Evolutionary conservation across 2,797 vertebrate genomes (phyloP).

Genomic region (Aselliscus stoliczkanus): DNA sequence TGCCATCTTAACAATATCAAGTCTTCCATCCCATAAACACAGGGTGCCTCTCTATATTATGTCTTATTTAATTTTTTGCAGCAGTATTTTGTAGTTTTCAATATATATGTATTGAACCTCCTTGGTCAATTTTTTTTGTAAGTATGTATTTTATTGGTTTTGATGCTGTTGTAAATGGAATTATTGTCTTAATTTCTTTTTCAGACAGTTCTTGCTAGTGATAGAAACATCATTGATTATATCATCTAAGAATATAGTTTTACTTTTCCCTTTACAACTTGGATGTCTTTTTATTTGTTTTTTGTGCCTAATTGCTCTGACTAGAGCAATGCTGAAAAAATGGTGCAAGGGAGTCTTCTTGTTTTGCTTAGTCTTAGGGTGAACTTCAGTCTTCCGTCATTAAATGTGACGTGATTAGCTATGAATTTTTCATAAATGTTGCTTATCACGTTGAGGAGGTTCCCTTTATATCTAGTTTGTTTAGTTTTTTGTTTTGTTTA

Average conservation of each 20-base stretch:
- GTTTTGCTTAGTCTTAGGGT: background rate
- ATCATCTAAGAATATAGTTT: background rate
- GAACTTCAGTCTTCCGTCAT: background rate
- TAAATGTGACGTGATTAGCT: background rate
- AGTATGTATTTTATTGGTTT: background rate
- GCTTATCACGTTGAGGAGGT: background rate
- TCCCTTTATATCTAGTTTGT: background rate
- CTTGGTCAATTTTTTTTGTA: background rate
- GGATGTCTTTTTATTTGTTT: background rate
- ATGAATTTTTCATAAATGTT: background rate
- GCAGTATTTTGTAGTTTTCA: too few relatives aligned
- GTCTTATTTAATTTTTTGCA: background rate
- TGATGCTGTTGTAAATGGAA: background rate
- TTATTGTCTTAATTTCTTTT: background rate
- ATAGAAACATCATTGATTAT: background rate
- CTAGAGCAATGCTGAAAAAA: background rate
- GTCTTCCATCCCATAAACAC: background rate
- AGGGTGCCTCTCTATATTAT: background rate
- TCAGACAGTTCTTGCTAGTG: too few relatives aligned
- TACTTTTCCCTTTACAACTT: background rate
- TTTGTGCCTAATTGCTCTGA: background rate
- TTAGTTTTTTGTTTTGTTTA: background rate
- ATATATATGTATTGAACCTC: background rate
- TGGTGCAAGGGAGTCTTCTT: too few relatives aligned
- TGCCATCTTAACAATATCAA: background rate